Evolutionary conservation across 2,797 vertebrate species (phyloP).

Genomic region (Malurus splendens): DNA sequence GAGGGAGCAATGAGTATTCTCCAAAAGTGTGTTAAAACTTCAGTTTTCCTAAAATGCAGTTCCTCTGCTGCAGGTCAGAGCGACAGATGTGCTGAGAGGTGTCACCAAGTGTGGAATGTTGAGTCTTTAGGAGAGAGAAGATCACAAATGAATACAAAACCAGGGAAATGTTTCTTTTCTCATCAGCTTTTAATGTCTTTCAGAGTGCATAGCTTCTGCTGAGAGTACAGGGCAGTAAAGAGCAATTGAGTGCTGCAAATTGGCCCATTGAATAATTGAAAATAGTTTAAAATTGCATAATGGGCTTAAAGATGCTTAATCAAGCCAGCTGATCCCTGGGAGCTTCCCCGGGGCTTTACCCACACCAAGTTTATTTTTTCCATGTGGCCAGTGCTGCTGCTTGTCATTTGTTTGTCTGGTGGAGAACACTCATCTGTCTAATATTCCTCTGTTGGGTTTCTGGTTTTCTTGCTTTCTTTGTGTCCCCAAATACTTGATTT

Average conservation of each 20-base stretch:
- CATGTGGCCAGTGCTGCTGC: background rate
- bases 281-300: background rate
- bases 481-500: background rate
- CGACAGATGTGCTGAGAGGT: background rate
- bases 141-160: background rate
- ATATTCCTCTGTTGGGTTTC: accelerated
- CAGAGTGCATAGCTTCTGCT: background rate
- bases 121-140: background rate
- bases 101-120: background rate
- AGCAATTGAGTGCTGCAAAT: constrained; percentile 23
- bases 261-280: constrained; percentile 5
- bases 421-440: background rate
- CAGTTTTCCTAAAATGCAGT: background rate
- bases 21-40: background rate
- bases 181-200: background rate
- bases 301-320: background rate
- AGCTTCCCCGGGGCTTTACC: background rate
- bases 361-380: background rate
- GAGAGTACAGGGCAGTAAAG: background rate
- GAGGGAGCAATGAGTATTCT: background rate
- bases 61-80: background rate
- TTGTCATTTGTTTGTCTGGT: background rate
- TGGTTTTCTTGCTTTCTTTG: background rate
- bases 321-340: background rate
- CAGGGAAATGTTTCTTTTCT: background rate